phyloP scores from a whole-genome alignment of 2,113 vertebrate genomes.

The Campylomormyrus numenius region DNA sequence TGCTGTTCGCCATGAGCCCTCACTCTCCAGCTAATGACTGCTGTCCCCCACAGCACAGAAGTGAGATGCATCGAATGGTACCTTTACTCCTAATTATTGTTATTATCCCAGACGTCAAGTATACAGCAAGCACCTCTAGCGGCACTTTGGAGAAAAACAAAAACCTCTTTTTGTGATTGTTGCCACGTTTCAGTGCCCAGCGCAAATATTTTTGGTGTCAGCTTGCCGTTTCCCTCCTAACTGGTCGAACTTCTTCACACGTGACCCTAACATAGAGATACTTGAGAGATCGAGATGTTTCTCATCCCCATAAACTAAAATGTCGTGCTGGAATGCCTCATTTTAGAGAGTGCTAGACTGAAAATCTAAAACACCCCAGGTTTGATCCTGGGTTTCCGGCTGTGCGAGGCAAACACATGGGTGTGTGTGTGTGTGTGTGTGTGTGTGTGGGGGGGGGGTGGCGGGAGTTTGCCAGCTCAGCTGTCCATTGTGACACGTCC shows the following conservation, averaged over 20 bases:
- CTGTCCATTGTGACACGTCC: not conserved
- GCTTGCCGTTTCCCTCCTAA: not conserved
- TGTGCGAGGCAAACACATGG: not conserved
- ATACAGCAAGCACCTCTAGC: not conserved
- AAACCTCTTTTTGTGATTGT: not conserved
- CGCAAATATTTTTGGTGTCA: not conserved
- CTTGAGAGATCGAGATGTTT: not conserved
- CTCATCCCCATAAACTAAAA: not conserved
- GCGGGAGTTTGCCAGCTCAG: not conserved
- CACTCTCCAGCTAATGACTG: conserved; percentile 3
- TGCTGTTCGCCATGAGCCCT: not conserved
- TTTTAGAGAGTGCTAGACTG: not conserved
- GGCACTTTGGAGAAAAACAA: conserved; percentile 6
- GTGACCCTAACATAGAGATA: not conserved
- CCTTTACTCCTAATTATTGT: conserved; percentile 9
- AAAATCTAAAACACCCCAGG: not conserved
- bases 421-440: too few species aligned
- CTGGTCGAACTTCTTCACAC: not conserved
- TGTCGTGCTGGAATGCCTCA: not conserved
- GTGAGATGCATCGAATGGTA: not conserved
- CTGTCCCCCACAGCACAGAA: not conserved
- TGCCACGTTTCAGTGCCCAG: not conserved
- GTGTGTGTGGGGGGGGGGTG: too few species aligned
- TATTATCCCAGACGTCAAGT: not conserved
- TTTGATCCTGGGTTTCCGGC: not conserved